Conservation (phyloP, 2,888 invertebrate genomes). For the Drosophila paranaensis region DNA sequence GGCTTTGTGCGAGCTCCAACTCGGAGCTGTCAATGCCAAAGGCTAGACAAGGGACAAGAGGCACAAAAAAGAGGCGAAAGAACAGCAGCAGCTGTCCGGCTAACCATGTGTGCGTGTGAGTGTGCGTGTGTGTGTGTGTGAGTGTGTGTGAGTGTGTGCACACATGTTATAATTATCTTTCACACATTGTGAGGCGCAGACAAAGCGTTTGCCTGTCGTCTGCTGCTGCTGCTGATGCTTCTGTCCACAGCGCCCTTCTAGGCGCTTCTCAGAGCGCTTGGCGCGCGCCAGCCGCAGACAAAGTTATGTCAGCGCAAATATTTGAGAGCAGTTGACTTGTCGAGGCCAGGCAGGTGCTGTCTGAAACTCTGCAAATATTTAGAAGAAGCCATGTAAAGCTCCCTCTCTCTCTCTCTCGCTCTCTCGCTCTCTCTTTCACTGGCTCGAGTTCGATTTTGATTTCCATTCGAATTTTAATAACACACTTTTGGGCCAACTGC, state of each 20-base stretch:
- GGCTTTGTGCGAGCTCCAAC: slow-evolving; percentile 31
- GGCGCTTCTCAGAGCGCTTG: slow-evolving; percentile 31
- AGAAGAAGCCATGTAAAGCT: slow-evolving; percentile 36
- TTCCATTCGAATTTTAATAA: slow-evolving; percentile 66
- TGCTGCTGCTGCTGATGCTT: slow-evolving; percentile 19
- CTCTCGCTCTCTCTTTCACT: too few species aligned
- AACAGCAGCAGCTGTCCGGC: slow-evolving; percentile 14
- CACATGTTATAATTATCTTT: slow-evolving; percentile 75
- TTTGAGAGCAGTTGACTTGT: slow-evolving; percentile 59
- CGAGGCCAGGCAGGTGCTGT: slow-evolving; percentile 32
- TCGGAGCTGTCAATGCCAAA: slow-evolving; percentile 65
- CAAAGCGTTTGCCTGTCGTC: slow-evolving; percentile 59
- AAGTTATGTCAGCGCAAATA: slow-evolving; percentile 78
- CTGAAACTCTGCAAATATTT: slow-evolving; percentile 68
- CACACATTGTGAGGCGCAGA: slow-evolving; percentile 67
- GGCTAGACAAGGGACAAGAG: slow-evolving; percentile 45
- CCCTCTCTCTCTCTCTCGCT: too few species aligned
- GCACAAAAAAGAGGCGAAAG: slow-evolving; percentile 3
- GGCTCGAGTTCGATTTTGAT: too few species aligned
- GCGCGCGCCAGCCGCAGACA: slow-evolving; percentile 72
- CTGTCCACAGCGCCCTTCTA: slow-evolving; percentile 11
- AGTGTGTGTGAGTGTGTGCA: slow-evolving; percentile 33
- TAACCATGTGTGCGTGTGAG: slow-evolving; percentile 7
- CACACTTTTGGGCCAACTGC: slow-evolving; percentile 53
- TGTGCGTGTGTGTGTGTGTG: slow-evolving; percentile 15